phyloP scores from a whole-genome alignment of 2,113 vertebrate species.

The Oreochromis spilurus region DNA sequence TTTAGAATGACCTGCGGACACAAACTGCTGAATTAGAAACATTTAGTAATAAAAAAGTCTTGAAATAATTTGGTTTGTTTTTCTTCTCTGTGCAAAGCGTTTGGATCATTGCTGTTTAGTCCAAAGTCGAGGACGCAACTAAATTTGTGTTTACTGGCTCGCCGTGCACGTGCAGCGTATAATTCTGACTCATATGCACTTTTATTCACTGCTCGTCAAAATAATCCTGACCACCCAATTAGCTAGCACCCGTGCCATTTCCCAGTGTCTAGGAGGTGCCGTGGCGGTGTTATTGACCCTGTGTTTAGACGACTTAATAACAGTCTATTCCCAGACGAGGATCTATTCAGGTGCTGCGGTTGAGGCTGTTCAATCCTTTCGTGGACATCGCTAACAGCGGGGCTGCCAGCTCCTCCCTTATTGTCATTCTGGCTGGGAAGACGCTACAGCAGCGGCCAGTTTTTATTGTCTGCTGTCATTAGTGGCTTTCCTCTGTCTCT shows the following conservation, averaged over 20 bases:
- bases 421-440: constrained; percentile 46
- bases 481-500: constrained; percentile 67
- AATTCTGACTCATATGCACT: constrained; percentile 12
- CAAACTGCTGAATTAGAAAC: constrained; percentile 68
- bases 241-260: not conserved
- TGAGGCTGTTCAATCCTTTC: constrained; percentile 10
- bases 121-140: not conserved
- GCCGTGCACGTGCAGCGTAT: not conserved
- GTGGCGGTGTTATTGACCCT: not conserved
- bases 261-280: constrained; percentile 16
- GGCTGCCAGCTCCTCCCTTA: constrained; percentile 13
- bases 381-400: not conserved
- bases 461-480: constrained; percentile 70
- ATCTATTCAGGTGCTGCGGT: constrained; percentile 57
- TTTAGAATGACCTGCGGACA: constrained; percentile 54
- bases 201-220: constrained; percentile 29
- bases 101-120: not conserved
- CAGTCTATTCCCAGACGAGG: constrained; percentile 54
- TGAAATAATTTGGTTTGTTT: not conserved
- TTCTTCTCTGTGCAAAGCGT: not conserved
- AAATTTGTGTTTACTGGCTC: not conserved
- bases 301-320: constrained; percentile 53
- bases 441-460: constrained; percentile 28
- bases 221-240: constrained; percentile 51
- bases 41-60: constrained; percentile 76